These are phyloP conservation scores for Stramonita haemastoma DNA, from an alignment of 2,888 invertebrate species.

Conservation along the genomic window DNA sequence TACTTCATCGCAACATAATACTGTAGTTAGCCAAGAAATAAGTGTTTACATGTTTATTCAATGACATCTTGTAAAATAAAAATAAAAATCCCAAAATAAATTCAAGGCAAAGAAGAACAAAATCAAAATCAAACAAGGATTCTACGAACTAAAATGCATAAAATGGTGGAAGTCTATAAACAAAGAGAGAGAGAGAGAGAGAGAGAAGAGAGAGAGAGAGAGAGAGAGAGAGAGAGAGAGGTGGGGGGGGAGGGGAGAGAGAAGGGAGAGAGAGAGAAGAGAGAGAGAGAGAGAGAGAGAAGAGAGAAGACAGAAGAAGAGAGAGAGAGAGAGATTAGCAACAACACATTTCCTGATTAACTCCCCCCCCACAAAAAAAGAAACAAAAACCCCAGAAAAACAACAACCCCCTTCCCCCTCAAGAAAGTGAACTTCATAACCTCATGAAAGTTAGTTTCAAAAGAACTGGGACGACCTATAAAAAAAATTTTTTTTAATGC, in stretches of 20 bases:
- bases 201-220: constrained; percentile 9
- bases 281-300: constrained; percentile 8
- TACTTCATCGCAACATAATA: too few species aligned
- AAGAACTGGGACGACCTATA: too few species aligned
- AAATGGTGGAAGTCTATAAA: neutral
- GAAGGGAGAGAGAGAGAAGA: neutral
- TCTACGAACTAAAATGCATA: neutral
- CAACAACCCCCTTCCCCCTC: neutral
- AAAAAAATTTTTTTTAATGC: neutral
- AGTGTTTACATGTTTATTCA: too few species aligned
- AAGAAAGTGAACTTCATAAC: neutral
- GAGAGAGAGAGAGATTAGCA: neutral
- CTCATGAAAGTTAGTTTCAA: neutral
- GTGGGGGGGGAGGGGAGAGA: neutral
- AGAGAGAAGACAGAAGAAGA: neutral
- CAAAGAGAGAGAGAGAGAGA: neutral
- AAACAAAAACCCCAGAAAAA: too few species aligned
- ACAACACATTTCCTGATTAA: neutral
- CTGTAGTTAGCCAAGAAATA: too few species aligned
- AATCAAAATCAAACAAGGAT: neutral
- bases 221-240: constrained; percentile 3
- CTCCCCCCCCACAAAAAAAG: too few species aligned
- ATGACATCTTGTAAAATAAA: too few species aligned
- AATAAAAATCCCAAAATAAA: too few species aligned
- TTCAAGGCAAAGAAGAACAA: neutral